phyloP scores from a whole-genome alignment of 2,888 invertebrate genomes.

The Drosophila anceps region DNA sequence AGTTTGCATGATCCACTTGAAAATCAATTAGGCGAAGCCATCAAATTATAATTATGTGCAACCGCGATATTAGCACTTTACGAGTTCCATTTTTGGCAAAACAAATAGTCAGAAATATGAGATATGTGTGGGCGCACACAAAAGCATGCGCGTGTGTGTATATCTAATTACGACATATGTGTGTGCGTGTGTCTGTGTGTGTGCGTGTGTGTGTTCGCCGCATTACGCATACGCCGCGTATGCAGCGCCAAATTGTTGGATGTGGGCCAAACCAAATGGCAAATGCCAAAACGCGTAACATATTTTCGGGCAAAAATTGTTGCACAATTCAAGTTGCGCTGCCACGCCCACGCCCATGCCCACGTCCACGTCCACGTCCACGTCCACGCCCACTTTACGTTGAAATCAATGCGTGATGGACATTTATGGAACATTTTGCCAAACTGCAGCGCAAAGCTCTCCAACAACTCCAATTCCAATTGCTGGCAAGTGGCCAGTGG shows the following conservation, averaged over 20 bases:
- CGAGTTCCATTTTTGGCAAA: constrained; percentile 26
- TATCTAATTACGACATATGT: constrained; percentile 8
- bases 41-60: constrained; percentile 47
- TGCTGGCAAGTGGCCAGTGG: constrained; percentile 52
- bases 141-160: not conserved
- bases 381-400: not conserved
- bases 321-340: constrained; percentile 12
- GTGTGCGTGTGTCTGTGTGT: not conserved
- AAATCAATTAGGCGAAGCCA: constrained; percentile 38
- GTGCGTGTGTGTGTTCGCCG: not conserved
- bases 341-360: constrained; percentile 15
- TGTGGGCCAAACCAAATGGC: constrained; percentile 56
- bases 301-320: constrained; percentile 39
- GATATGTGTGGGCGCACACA: constrained; percentile 4
- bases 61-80: constrained; percentile 44
- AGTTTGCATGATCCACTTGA: constrained; percentile 11
- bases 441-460: constrained; percentile 11
- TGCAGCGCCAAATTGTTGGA: constrained; percentile 46
- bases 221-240: constrained; percentile 43
- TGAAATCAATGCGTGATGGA: constrained; percentile 60
- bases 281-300: constrained; percentile 59
- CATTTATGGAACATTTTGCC: constrained; percentile 59
- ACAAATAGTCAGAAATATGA: constrained; percentile 26
- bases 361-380: too few species aligned
- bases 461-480: constrained; percentile 24